Evolutionary conservation across 2,888 invertebrate species (phyloP), one percentile per base, ranked within the genome.

Genomic region (Smittia aterrima): DNA sequence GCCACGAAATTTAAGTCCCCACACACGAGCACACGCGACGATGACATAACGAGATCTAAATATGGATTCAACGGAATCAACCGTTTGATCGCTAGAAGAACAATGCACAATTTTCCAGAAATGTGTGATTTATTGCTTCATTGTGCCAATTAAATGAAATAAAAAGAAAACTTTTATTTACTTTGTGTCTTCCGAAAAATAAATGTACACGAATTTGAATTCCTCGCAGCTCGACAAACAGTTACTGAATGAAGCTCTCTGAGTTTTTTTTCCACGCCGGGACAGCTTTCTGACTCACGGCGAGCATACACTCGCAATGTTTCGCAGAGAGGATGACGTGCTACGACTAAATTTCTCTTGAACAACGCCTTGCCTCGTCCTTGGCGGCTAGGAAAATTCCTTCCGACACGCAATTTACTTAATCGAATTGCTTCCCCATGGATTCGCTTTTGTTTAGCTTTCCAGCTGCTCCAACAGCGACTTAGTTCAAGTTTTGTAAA

Each of bases 201-300:
- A 11, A n/a, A 58, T 58, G 18, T 20, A 22, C 22, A 6, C 18
- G 22, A 22, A 22, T 22, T 58, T 3, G 47, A 58, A 58, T 2
- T 58, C 58, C n/a, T 58, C 58, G n/a, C 58, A 22, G 22, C 22
- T 22, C 22, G 58, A 58, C 58, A 58, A 58, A 58, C 58, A 22
- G 18, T 22, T 7, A 58, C 18, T 20, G 58, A 58, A 58, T 58
- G 58, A 47, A 58, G 22, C 58, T 58, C 58, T 58, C 58, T 18
- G 47, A 47, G 58, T 22, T 3, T 58, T 58, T 58, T 58, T 58
- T 58, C 58, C 58, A 58, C 58, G 22, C 58, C 18, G 58, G 22
- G 58, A 32, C 32, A 32, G 9, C 32, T 32, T 3, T 32, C 32
- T 32, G 32, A 32, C 32, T 32, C 32, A 32, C 32, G 9, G 3